A percentile compares a stretch with the other conserved stretches of the same genome.
Conservation (phyloP, 23 tunicate species). For the Oikopleura dioica region DNA sequence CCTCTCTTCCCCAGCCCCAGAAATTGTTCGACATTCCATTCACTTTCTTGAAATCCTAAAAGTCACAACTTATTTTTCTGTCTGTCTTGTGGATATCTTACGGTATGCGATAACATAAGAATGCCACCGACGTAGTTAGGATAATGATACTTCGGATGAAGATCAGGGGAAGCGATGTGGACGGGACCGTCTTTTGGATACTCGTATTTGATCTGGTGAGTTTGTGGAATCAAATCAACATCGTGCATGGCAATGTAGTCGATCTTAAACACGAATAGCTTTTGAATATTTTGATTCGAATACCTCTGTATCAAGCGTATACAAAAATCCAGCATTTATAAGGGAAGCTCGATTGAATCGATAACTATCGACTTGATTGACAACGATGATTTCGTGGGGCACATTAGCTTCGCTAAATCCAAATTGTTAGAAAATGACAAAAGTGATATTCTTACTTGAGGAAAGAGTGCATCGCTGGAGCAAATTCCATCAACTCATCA, state of each 20-base stretch:
- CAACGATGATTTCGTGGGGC: constrained; percentile 43
- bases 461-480: constrained; percentile 76
- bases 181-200: constrained; percentile 70
- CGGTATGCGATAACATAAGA: constrained; percentile 26
- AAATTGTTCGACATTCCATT: constrained; percentile 77
- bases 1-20: constrained; percentile 99
- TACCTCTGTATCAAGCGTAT: too few relatives aligned
- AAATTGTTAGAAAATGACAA: too few relatives aligned
- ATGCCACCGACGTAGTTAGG: constrained; percentile 78
- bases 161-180: constrained; percentile 84
- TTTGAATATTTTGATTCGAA: too few relatives aligned
- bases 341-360: constrained; percentile 81
- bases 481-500: constrained; percentile 83
- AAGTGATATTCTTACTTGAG: too few relatives aligned
- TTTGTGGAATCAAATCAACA: constrained; percentile 79
- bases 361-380: constrained; percentile 62
- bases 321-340: constrained; percentile 62
- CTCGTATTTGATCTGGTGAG: constrained; percentile 31
- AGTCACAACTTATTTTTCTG: not conserved
- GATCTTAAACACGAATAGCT: constrained; percentile 34
- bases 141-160: constrained; percentile 85
- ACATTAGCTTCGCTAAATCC: constrained; percentile 43
- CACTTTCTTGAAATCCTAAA: too few relatives aligned
- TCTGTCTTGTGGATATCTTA: not conserved
- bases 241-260: constrained; percentile 97